phyloP scores from a whole-genome alignment of 2,888 invertebrate species.

The Dryocosmus kuriphilus region DNA sequence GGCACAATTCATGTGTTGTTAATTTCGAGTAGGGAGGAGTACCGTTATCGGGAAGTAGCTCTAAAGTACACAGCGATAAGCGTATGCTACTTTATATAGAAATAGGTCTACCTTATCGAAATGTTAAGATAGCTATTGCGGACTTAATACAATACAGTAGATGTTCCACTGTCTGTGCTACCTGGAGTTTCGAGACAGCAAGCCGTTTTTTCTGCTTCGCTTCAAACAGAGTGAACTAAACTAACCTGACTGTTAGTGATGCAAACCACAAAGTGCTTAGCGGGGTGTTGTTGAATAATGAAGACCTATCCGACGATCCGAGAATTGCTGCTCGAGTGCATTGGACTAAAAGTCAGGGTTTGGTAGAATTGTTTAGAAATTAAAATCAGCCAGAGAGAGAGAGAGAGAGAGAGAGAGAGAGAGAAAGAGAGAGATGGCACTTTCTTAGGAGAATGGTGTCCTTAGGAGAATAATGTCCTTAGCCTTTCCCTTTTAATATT shows the following conservation, averaged over 20 bases:
- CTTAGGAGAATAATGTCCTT: slow-evolving; percentile 7
- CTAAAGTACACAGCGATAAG: slow-evolving; percentile 14
- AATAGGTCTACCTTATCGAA: slow-evolving; percentile 30
- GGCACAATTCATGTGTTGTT: slow-evolving; percentile 14
- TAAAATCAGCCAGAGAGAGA: too few species aligned
- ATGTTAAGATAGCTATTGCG: not conserved
- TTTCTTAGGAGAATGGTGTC: too few species aligned
- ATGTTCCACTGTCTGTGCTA: not conserved
- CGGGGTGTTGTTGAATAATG: slow-evolving; percentile 52
- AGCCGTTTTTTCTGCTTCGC: slow-evolving; percentile 53
- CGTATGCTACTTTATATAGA: slow-evolving; percentile 17
- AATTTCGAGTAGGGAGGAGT: slow-evolving; percentile 26
- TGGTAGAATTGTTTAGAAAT: not conserved
- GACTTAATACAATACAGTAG: not conserved
- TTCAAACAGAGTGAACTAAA: slow-evolving; percentile 48
- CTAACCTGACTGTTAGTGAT: slow-evolving; percentile 37
- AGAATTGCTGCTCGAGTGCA: slow-evolving; percentile 54
- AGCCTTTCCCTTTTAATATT: slow-evolving; percentile 44
- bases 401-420: too few species aligned
- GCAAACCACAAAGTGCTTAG: slow-evolving; percentile 47
- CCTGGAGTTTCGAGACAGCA: slow-evolving; percentile 16
- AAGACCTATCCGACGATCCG: slow-evolving; percentile 54
- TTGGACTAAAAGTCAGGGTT: slow-evolving; percentile 52
- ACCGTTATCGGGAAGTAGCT: slow-evolving; percentile 29
- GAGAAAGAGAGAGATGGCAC: too few species aligned